A percentile compares a stretch with the other conserved stretches of the same genome.
Evolutionary conservation across 1,140 invertebrate genomes (phyloP).

Genomic region (Drosophila pectinifera): DNA sequence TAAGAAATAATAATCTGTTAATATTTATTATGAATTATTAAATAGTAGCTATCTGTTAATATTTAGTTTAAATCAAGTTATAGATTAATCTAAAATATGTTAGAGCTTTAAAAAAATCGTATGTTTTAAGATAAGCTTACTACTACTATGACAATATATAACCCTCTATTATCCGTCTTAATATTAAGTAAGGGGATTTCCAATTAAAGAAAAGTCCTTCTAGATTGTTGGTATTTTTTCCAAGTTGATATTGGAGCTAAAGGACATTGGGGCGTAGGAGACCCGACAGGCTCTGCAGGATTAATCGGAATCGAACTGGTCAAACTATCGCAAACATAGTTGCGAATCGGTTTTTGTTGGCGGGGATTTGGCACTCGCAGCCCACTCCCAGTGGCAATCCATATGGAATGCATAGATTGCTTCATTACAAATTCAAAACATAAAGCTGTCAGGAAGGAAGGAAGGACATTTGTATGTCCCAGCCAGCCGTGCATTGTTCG

Average conservation of each 20-base stretch:
- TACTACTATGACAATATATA: too few relatives aligned
- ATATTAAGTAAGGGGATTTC: too few relatives aligned
- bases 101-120: too few relatives aligned
- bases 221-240: too few relatives aligned
- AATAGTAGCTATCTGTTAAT: too few relatives aligned
- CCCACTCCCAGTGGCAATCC: background rate
- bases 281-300: background rate
- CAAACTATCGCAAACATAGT: conserved; percentile 47
- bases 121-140: too few relatives aligned
- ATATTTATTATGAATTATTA: too few relatives aligned
- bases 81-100: too few relatives aligned
- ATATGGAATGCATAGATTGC: conserved; percentile 45
- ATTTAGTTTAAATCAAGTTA: too few relatives aligned
- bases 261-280: conserved; percentile 7
- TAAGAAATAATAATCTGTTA: too few relatives aligned
- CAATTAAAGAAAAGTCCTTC: background rate
- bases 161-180: too few relatives aligned
- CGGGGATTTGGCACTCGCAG: conserved; percentile 21
- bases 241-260: too few relatives aligned
- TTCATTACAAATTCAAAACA: conserved; percentile 53
- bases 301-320: conserved; percentile 1
- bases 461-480: conserved; percentile 39
- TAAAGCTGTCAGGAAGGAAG: conserved; percentile 56
- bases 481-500: conserved; percentile 34
- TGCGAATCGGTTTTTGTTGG: conserved; percentile 35